Evolutionary conservation across 2,113 vertebrate species (phyloP).

Genomic region (Callipepla californica): DNA sequence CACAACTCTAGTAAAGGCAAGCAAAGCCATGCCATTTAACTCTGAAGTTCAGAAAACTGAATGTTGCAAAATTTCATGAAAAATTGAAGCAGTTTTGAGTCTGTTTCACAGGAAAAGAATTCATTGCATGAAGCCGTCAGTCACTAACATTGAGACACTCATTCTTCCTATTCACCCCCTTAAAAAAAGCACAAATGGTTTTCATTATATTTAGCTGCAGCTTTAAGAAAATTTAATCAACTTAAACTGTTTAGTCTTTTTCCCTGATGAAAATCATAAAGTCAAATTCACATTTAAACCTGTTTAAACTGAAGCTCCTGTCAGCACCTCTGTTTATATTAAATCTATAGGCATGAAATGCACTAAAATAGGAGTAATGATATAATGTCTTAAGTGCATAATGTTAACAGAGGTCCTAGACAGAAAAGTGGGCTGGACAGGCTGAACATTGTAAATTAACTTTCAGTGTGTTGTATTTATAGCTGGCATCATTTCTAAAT

Average conservation of each 20-base stretch:
- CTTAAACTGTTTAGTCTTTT: constrained; percentile 86
- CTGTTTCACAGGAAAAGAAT: constrained; percentile 74
- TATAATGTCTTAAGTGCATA: constrained; percentile 72
- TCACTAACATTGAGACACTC: constrained; percentile 68
- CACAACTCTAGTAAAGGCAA: constrained; percentile 34
- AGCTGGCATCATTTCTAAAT: constrained; percentile 39
- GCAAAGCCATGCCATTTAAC: constrained; percentile 13
- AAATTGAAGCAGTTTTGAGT: constrained; percentile 70
- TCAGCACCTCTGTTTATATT: constrained; percentile 84
- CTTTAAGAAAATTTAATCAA: constrained; percentile 86
- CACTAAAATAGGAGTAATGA: constrained; percentile 75
- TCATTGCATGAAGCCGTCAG: constrained; percentile 73
- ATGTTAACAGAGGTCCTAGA: constrained; percentile 54
- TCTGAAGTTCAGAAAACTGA: constrained; percentile 60
- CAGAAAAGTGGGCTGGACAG: constrained; percentile 55
- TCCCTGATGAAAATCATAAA: constrained; percentile 83
- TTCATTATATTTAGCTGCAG: constrained; percentile 85
- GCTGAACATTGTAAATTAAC: constrained; percentile 50
- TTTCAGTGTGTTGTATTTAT: constrained; percentile 61
- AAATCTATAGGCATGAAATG: constrained; percentile 80
- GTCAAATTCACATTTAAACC: constrained; percentile 79
- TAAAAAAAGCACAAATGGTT: constrained; percentile 79
- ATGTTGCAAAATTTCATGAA: constrained; percentile 54
- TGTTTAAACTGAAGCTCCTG: constrained; percentile 76
- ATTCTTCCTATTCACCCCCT: constrained; percentile 44